phyloP scores from a whole-genome alignment of 2,797 vertebrate genomes.

The Myripristis jacobus region DNA sequence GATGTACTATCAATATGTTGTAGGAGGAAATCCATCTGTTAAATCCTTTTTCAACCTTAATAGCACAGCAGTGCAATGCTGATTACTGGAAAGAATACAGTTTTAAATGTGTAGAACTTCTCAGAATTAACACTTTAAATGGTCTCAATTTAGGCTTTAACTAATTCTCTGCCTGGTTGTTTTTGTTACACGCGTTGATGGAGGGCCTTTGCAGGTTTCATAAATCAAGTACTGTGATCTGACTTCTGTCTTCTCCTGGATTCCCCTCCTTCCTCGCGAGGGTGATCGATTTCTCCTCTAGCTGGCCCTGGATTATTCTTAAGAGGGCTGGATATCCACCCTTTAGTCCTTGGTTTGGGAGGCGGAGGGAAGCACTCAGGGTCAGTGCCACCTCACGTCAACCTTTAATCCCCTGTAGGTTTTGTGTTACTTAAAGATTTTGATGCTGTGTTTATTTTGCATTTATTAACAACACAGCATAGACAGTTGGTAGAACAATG shows the following conservation, averaged over 20 bases:
- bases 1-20: constrained; percentile 22
- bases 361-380: not conserved
- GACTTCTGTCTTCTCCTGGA: constrained; percentile 41
- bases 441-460: constrained; percentile 13
- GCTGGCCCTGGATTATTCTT: constrained; percentile 44
- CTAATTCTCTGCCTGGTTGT: constrained; percentile 15
- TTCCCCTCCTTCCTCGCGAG: constrained; percentile 20
- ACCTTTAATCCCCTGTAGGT: not conserved
- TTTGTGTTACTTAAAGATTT: not conserved
- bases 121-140: constrained; percentile 21
- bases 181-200: constrained; percentile 32
- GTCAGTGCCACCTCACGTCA: constrained; percentile 12
- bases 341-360: too few relatives aligned
- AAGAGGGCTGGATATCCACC: not conserved
- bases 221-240: constrained; percentile 55
- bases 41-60: not conserved
- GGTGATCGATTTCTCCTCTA: constrained; percentile 50
- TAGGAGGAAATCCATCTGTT: constrained; percentile 44
- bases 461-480: constrained; percentile 7
- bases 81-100: not conserved
- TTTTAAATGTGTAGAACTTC: constrained; percentile 10
- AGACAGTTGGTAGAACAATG: not conserved
- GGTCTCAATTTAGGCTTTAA: constrained; percentile 22
- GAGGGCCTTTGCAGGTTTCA: constrained; percentile 35
- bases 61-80: constrained; percentile 3